Percentiles rank a stretch among this genome's conserved stretches.
Evolutionary conservation across 2,797 vertebrate species (phyloP).

Genomic region (Enteromius thamalakanensis): DNA sequence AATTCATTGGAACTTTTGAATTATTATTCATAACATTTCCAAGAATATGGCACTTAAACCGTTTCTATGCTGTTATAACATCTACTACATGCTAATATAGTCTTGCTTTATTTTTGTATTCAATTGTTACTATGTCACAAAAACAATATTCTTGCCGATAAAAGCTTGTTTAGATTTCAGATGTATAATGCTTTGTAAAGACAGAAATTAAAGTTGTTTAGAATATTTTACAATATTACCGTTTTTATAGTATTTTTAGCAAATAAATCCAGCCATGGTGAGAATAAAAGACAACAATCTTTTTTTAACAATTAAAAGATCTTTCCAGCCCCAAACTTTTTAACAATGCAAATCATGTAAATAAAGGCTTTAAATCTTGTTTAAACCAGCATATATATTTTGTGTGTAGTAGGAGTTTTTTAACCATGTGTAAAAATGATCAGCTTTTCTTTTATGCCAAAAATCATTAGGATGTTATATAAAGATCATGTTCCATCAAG

Average conservation of each 20-base stretch:
- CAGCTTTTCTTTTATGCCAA: not conserved
- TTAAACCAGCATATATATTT: not conserved
- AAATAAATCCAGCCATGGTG: not conserved
- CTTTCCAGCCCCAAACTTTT: not conserved
- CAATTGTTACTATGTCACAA: not conserved
- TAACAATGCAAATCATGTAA: not conserved
- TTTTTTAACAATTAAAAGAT: not conserved
- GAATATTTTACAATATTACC: not conserved
- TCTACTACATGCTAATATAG: not conserved
- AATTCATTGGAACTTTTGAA: not conserved
- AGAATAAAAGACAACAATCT: not conserved
- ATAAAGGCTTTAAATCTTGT: not conserved
- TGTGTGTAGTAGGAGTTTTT: not conserved
- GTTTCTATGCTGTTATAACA: not conserved
- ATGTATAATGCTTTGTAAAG: not conserved
- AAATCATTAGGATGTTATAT: not conserved
- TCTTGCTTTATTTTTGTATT: conserved; percentile 12
- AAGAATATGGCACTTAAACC: not conserved
- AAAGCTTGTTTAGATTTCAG: not conserved
- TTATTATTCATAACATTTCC: not conserved
- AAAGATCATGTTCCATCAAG: not conserved
- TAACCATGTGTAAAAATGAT: not conserved
- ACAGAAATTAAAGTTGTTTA: not conserved
- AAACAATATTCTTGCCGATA: not conserved
- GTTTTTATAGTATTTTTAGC: not conserved